Percentiles rank a stretch among this genome's conserved stretches.
Evolutionary conservation across 1,140 invertebrate species (phyloP).

Genomic region (Drosophila elegans): DNA sequence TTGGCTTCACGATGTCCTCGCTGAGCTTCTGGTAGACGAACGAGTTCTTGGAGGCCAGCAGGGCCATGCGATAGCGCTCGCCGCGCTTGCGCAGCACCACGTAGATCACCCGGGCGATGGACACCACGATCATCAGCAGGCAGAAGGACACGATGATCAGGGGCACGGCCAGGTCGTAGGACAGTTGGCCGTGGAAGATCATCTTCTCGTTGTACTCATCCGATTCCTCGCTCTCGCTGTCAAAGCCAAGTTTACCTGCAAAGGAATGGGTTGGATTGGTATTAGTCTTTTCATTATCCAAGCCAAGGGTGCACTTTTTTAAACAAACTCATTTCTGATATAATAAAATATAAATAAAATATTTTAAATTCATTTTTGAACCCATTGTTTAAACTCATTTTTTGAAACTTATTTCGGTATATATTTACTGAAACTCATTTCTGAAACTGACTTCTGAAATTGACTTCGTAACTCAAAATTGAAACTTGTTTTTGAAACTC

Average conservation of each 20-base stretch:
- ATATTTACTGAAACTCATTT: no score
- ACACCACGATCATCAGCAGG: slow-evolving; percentile 85
- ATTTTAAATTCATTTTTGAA: no score
- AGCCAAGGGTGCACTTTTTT: no score
- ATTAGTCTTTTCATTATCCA: no score
- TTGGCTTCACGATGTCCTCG: slow-evolving; percentile 86
- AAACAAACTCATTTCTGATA: no score
- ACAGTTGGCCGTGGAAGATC: slow-evolving; percentile 85
- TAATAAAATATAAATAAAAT: no score
- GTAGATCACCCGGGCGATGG: slow-evolving; percentile 85
- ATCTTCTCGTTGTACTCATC: slow-evolving; percentile 83
- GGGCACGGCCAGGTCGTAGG: slow-evolving; percentile 85
- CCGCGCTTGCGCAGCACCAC: slow-evolving; percentile 85
- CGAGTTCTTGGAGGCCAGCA: slow-evolving; percentile 82
- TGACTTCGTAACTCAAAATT: no score
- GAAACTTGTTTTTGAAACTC: no score
- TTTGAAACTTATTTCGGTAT: no score
- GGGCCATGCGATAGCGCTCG: slow-evolving; percentile 86
- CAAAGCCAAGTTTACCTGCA: slow-evolving; percentile 65
- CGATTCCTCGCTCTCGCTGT: slow-evolving; percentile 60
- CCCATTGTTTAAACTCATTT: no score
- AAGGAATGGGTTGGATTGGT: not conserved
- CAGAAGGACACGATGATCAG: slow-evolving; percentile 85
- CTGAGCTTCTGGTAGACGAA: slow-evolving; percentile 87
- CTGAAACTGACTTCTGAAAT: no score